A percentile compares a stretch with the other conserved stretches of the same genome.
Evolutionary conservation across 2,888 invertebrate species (phyloP).

Genomic region (Andrena trimmerana): DNA sequence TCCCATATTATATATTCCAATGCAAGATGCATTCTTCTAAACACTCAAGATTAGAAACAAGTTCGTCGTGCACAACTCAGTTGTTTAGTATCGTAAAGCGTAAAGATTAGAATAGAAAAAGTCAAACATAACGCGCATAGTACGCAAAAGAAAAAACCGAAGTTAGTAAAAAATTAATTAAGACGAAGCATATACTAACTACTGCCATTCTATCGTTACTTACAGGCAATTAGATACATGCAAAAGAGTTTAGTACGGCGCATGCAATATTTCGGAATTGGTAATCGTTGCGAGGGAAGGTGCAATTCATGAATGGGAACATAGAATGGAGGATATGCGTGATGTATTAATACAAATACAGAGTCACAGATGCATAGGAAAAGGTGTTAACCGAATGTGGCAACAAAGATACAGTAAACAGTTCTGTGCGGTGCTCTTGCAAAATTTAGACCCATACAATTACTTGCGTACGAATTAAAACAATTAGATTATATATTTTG

Average conservation of each 20-base stretch:
- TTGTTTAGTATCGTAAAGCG: no score
- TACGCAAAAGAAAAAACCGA: no score
- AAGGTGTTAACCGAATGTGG: conserved; percentile 50
- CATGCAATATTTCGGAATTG: conserved; percentile 3
- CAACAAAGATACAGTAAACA: conserved; percentile 64
- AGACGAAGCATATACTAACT: not conserved
- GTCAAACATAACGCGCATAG: no score
- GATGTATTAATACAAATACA: conserved; percentile 34
- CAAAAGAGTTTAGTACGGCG: not conserved
- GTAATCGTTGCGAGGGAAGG: not conserved
- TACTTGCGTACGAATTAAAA: not conserved
- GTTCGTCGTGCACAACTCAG: not conserved
- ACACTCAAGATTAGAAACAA: not conserved
- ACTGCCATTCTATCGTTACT: not conserved
- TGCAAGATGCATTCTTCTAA: conserved; percentile 24
- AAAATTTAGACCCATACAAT: conserved; percentile 70
- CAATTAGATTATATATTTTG: not conserved
- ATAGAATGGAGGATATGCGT: conserved; percentile 44
- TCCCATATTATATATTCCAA: conserved; percentile 3
- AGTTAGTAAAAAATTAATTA: no score
- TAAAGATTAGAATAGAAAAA: no score
- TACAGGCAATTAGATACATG: conserved; percentile 10
- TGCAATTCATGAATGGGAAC: conserved; percentile 18
- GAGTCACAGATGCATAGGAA: conserved; percentile 42
- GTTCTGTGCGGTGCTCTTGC: conserved; percentile 62